These are phyloP conservation scores for Ornithoptera priamus DNA, from an alignment of 2,888 invertebrate species.

Conservation along the genomic window DNA sequence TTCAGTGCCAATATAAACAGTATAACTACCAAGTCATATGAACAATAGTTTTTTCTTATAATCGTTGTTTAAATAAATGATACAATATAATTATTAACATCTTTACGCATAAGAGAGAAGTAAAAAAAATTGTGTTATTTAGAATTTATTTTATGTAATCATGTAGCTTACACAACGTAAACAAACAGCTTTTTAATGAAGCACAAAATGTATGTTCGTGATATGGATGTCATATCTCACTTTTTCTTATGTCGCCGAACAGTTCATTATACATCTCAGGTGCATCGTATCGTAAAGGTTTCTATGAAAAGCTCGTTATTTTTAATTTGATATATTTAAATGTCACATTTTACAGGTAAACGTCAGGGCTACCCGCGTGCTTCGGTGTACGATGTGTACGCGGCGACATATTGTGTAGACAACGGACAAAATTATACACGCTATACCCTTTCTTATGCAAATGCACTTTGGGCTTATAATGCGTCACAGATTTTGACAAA, in stretches of 20 bases:
- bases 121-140: constrained; percentile 6
- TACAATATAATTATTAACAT: neutral
- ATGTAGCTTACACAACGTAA: neutral
- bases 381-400: constrained; percentile 35
- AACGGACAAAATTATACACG: constrained; percentile 28
- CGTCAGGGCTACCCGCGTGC: constrained; percentile 52
- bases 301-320: constrained; percentile 71
- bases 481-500: constrained; percentile 36
- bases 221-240: constrained; percentile 13
- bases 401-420: constrained; percentile 30
- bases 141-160: neutral
- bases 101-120: neutral
- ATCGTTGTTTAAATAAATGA: neutral
- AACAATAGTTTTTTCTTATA: too few relatives aligned
- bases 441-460: constrained; percentile 38
- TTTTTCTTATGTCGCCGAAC: constrained; percentile 7
- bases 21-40: too few relatives aligned
- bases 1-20: too few relatives aligned
- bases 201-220: constrained; percentile 21
- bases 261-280: constrained; percentile 41
- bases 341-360: constrained; percentile 63
- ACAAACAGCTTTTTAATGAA: constrained; percentile 23
- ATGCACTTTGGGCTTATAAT: constrained; percentile 36
- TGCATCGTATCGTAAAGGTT: constrained; percentile 55
- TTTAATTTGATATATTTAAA: constrained; percentile 68